Evolutionary conservation across 2,113 vertebrate species (phyloP), one percentile per base, ranked within the genome.

Genomic region (Percina caprodes): DNA sequence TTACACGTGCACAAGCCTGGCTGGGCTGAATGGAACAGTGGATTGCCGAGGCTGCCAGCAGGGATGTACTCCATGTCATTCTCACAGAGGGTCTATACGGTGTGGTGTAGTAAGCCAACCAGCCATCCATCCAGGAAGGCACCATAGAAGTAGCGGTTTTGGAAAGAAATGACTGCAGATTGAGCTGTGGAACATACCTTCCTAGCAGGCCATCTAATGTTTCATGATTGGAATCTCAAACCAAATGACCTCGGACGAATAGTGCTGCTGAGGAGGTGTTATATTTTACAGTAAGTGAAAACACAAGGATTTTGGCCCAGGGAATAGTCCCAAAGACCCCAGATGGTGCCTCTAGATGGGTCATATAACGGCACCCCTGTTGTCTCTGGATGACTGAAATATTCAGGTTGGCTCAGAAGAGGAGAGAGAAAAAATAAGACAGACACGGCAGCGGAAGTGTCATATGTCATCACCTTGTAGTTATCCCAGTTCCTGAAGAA

Each of bases 401-500:
- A 49, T 77, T 88, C 51, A 51, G 8, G 48, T 11, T 48, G 52
- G 49, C 33, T 35, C 33, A 58, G 59, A 26, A 78, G 42, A 66
- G 45, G 68, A 73, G 45, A 59, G 21, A 80, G 21, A 59, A 24
- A 24, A 61, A 75, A 63, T 54, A 63, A 71, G 33, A 75, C 18
- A 69, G 33, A 77, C 19, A 15, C 21, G 39, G 39, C 45, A 66
- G 30, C 26, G 51, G 72, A 82, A 70, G 51, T 54, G 63, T 59
- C n/a, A 24, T 6, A n/a, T 73, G 83, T 81, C 85, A 71, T 94
- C 95, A 99, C 98, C 98, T 99, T 99, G 81, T 99, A 99, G 84
- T 93, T 98, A 72, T 99, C 98, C 98, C 98, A 99, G 80, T 99
- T 99, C 89, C 97, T 96, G 93, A 99, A 99, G 87, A 99, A 99